Percentiles rank a stretch among this genome's conserved stretches.
Conservation (phyloP, 2,888 invertebrate species). For the Lycophotia porphyrea region DNA sequence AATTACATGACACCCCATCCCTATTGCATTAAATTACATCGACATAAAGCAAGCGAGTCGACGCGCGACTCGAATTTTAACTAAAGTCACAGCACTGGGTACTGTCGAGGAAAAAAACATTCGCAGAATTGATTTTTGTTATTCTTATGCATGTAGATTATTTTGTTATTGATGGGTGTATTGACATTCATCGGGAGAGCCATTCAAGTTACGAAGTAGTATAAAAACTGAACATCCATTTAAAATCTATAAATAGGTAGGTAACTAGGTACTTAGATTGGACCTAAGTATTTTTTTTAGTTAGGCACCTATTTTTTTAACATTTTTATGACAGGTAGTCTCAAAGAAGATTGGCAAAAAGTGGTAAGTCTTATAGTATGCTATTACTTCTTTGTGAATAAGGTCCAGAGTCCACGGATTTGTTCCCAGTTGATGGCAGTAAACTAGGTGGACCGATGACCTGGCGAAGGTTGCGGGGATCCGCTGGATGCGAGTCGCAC, state of each 20-base stretch:
- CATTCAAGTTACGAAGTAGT: background rate
- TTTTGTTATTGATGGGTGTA: slow-evolving; percentile 44
- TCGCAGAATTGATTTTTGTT: slow-evolving; percentile 45
- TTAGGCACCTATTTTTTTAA: background rate
- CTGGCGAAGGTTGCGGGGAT: too few species aligned
- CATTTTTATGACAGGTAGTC: too few species aligned
- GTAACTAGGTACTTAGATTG: background rate
- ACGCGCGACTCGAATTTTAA: slow-evolving; percentile 74
- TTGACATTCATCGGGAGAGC: slow-evolving; percentile 21
- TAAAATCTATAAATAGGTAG: background rate
- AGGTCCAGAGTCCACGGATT: background rate
- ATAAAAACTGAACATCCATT: background rate
- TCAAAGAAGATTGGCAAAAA: background rate
- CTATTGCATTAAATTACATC: slow-evolving; percentile 73
- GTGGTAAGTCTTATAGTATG: background rate
- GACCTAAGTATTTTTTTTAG: background rate
- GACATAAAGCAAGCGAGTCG: slow-evolving; percentile 66
- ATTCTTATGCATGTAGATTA: slow-evolving; percentile 36
- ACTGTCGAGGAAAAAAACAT: slow-evolving; percentile 57
- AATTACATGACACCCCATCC: slow-evolving; percentile 63
- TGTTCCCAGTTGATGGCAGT: too few species aligned
- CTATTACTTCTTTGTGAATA: background rate
- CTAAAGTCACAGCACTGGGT: slow-evolving; percentile 61
- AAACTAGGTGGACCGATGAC: too few species aligned
- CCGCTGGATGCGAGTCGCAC: too few species aligned